Evolutionary conservation across 1,140 invertebrate genomes (phyloP).

Genomic region (Drosophila miranda): DNA sequence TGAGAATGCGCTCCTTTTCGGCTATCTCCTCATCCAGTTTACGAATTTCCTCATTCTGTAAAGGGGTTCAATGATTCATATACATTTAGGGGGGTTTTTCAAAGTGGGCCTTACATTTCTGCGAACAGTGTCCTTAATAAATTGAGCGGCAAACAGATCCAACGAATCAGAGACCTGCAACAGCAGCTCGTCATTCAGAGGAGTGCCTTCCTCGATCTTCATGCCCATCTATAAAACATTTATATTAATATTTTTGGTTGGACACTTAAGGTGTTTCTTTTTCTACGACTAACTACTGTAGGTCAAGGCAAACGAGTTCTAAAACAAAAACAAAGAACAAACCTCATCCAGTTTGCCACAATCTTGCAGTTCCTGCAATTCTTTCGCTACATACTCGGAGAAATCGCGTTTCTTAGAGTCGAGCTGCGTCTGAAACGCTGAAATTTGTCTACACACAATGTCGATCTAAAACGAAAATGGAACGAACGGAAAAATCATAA

Average conservation of each 20-base stretch:
- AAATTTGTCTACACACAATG: constrained; percentile 84
- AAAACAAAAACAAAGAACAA: constrained; percentile 62
- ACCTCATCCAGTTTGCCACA: constrained; percentile 83
- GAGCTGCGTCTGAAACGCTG: constrained; percentile 83
- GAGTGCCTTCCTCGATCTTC: constrained; percentile 73
- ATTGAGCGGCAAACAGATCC: constrained; percentile 71
- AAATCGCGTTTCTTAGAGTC: constrained; percentile 83
- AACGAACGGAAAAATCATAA: constrained; percentile 79
- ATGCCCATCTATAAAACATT: constrained; percentile 60
- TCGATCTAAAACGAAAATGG: constrained; percentile 84
- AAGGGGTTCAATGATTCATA: neutral
- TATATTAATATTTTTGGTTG: neutral
- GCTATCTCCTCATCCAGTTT: constrained; percentile 75
- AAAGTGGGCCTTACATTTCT: constrained; percentile 63
- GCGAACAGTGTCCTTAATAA: constrained; percentile 77
- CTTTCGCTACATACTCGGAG: constrained; percentile 83
- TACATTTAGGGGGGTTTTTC: neutral
- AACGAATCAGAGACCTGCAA: constrained; percentile 73
- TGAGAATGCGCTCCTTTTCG: constrained; percentile 75
- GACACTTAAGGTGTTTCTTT: too few relatives aligned
- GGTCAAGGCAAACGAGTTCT: constrained; percentile 27
- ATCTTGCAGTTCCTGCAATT: constrained; percentile 83
- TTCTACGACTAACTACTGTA: constrained; percentile 1
- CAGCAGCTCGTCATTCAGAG: constrained; percentile 72
- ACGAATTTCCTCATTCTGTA: constrained; percentile 77